A percentile compares a stretch with the other conserved stretches of the same genome.
These are phyloP conservation scores for Temnothorax rugatulus DNA, from an alignment of 2,888 invertebrate species.

Conservation along the genomic window DNA sequence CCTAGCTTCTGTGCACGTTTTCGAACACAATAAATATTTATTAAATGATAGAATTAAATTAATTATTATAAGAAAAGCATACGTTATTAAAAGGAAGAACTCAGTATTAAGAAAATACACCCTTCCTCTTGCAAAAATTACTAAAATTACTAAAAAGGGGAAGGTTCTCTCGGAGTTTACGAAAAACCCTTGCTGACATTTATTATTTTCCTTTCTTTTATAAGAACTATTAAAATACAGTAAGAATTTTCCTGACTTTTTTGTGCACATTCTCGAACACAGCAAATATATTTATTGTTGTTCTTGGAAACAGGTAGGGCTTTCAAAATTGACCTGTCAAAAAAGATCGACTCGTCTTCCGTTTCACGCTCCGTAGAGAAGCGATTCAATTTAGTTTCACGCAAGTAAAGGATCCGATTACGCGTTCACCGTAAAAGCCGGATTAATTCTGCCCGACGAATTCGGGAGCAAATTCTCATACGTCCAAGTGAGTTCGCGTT, in stretches of 20 bases:
- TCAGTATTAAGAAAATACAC: not conserved
- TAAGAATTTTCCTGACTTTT: not conserved
- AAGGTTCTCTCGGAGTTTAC: not conserved
- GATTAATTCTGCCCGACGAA: constrained; percentile 17
- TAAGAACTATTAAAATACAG: not conserved
- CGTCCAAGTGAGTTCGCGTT: not conserved
- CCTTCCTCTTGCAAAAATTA: not conserved
- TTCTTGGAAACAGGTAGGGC: not conserved
- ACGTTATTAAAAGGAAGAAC: not conserved
- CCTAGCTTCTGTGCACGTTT: not conserved
- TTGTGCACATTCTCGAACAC: not conserved
- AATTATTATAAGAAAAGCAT: not conserved
- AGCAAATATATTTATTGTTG: not conserved
- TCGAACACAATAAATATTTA: not conserved
- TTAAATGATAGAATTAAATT: not conserved
- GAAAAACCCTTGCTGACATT: not conserved
- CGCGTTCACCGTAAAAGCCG: constrained; percentile 15
- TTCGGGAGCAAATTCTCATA: constrained; percentile 16
- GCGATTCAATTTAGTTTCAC: constrained; percentile 16
- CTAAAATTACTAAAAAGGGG: not conserved
- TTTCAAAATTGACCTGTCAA: not conserved
- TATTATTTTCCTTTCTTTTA: not conserved
- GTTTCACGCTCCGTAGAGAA: not conserved
- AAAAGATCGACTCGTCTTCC: not conserved
- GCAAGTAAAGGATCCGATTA: constrained; percentile 13